phyloP scores from a whole-genome alignment of 2,888 invertebrate species.

The Linyphia triangularis region DNA sequence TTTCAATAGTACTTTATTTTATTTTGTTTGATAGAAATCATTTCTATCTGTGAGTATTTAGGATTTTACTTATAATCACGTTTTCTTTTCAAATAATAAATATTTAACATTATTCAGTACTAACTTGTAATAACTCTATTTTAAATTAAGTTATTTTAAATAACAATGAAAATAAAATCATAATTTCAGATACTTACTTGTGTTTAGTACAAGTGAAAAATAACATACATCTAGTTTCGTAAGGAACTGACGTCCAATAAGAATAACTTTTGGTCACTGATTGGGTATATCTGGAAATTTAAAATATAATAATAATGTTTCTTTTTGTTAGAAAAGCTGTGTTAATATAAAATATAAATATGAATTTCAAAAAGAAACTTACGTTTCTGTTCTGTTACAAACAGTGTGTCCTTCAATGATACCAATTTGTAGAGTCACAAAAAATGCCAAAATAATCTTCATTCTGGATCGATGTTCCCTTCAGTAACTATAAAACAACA shows the following conservation, averaged over 20 bases:
- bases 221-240: not conserved
- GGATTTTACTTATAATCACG: too few relatives aligned
- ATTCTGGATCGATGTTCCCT: not conserved
- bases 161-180: not conserved
- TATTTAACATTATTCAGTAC: too few relatives aligned
- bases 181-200: not conserved
- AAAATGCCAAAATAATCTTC: not conserved
- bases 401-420: not conserved
- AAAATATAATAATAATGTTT: not conserved
- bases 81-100: too few relatives aligned
- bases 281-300: not conserved
- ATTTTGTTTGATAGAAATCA: too few relatives aligned
- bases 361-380: too few relatives aligned
- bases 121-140: not conserved
- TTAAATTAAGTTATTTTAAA: not conserved
- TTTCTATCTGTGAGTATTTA: too few relatives aligned
- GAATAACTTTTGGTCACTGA: not conserved
- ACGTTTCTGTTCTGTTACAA: conserved; percentile 32
- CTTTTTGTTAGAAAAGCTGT: too few relatives aligned
- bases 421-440: not conserved
- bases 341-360: too few relatives aligned
- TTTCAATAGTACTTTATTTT: too few relatives aligned
- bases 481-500: not conserved
- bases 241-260: not conserved
- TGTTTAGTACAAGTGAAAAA: not conserved